Evolutionary conservation across 1,140 invertebrate genomes (phyloP), one percentile per base, ranked within the genome.

Genomic region (Drosophila quadrilineata): DNA sequence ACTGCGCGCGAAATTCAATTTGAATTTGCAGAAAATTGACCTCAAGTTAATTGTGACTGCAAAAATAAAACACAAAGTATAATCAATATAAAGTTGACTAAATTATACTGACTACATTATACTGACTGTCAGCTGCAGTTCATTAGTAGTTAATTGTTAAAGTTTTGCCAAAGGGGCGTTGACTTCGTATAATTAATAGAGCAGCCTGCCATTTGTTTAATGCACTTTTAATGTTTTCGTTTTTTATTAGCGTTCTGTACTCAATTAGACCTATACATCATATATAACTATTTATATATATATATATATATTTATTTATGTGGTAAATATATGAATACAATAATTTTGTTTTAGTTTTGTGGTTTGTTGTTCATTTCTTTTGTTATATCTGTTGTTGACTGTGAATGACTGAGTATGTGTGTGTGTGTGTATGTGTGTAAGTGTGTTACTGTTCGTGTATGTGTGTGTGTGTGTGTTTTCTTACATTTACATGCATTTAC

Each of bases 401-500:
- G 54, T 66, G 19, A 12, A 19, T 35, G 9, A 24, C 19, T 54
- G 16, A 40, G 24, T 63, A 9, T 29, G 8, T 50, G 33, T 71
- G 17, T 62, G 19, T 56, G 28, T 74, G 28, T 57, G 33, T 49
- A n/a, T 45, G 21, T 33, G 36, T 66, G 53, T 64, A 8, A 22
- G 29, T 52, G 9, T 49, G 12, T 38, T 10, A 19, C 12, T 57
- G n/a, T 36, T 19, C 26, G 31, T 57, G 10, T n/a, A n/a, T 43
- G 36, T 52, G 17, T 66, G 45, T 17, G 24, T 56, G 24, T 49
- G 26, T 67, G 60, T 72, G 40, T 70, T 69, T 38, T 66, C 87
- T 88, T 87, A 88, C 64, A 84, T 79, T 79, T 87, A 89, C 73
- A 89, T 88, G 87, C 87, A 89, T 88, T 80, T 89, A 89, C 79